Base-by-base conservation (phyloP, 2,113 vertebrate genomes). In the Sylvietta virens region DNA sequence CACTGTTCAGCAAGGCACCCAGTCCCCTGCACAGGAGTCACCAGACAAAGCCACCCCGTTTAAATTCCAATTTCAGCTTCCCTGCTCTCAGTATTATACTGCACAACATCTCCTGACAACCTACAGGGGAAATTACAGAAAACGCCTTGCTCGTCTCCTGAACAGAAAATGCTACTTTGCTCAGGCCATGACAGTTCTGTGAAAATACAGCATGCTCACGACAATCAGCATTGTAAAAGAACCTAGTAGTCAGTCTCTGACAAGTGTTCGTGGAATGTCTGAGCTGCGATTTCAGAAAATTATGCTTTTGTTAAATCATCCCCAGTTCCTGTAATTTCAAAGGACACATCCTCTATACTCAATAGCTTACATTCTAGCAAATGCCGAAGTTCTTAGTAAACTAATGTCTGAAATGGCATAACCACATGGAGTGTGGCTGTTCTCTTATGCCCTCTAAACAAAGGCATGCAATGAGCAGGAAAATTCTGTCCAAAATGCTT, bases 1-100 rank as follows among this genome's bases (percentile, higher is more conserved):
- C 27, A 58, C 14, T 42, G 23, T 42, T 45, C 39, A 90, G 11
- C 8, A 71, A 48, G 15, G 19, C 14, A 87, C 31, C 11, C 35
- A 90, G 24, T 3, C 8, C 9, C 9, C 37, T 64, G 30, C 24
- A 22, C n/a, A 83, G 11, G 11, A 45, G 10, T 67, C 20, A n/a
- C 6, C 24, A 91, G 12, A 51, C 6, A 44, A 37, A 67, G 7
- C 33, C 58, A 57, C 3, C 1, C 13, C 0, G 0, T 42, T 23
- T 8, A 78, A 78, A 90, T 53, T 56, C 30, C 31, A 40, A 5
- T 62, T 62, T 48, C 57, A 37, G 5, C 47, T 74, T 74, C 9
- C 15, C 19, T 0, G 0, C 7, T 33, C 23, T 74, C 18, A 7
- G 7, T 44, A 47, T 71, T 81, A 13, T 33, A 60, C 10, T 39